Evolutionary conservation across 2,797 vertebrate genomes (phyloP).

Genomic region (Manis pentadactyla): DNA sequence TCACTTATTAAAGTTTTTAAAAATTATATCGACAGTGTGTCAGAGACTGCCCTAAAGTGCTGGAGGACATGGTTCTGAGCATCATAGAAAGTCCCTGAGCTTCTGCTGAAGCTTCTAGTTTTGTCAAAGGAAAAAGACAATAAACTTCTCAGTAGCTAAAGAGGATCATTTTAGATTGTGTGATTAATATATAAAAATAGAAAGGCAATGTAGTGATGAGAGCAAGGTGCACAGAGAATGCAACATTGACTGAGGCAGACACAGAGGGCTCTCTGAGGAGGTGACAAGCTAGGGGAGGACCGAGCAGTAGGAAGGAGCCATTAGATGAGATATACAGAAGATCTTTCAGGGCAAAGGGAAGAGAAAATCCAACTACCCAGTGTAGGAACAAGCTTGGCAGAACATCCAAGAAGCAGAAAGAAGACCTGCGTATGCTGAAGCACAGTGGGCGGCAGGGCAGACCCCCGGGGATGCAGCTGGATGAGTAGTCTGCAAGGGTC

Average conservation of each 20-base stretch:
- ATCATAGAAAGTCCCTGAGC: not conserved
- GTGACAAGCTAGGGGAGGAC: not conserved
- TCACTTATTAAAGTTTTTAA: not conserved
- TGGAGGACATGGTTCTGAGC: not conserved
- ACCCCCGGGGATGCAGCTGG: not conserved
- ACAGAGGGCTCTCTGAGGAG: not conserved
- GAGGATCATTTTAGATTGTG: not conserved
- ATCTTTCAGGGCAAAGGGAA: not conserved
- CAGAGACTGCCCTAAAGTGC: not conserved
- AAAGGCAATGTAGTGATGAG: not conserved
- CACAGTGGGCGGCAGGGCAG: not conserved
- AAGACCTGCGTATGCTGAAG: not conserved
- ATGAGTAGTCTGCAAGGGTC: not conserved
- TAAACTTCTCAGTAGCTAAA: not conserved
- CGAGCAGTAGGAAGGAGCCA: not conserved
- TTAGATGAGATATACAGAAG: not conserved
- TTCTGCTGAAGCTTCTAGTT: not conserved
- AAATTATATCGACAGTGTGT: not conserved
- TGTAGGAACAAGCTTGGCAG: not conserved
- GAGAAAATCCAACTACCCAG: not conserved
- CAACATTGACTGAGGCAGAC: not conserved
- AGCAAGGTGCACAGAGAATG: too few species aligned
- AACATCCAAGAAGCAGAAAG: not conserved
- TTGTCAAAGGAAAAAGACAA: not conserved
- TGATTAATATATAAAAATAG: not conserved